Evolutionary conservation across 2,113 vertebrate genomes (phyloP).

Genomic region (Vidua chalybeata): DNA sequence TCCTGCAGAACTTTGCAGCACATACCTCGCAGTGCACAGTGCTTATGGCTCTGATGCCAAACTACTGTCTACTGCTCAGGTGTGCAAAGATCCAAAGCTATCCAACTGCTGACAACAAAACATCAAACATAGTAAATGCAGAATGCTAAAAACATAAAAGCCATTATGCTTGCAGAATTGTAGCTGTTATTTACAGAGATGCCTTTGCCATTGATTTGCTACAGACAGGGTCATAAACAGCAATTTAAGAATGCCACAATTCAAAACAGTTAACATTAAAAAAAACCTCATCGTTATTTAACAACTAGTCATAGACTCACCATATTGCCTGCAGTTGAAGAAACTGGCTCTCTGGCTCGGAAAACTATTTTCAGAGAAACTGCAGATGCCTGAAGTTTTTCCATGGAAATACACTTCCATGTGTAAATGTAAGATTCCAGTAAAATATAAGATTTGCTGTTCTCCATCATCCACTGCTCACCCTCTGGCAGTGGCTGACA

Average conservation of each 20-base stretch:
- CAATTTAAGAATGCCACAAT: not conserved
- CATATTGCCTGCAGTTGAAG: not conserved
- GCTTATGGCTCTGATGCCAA: not conserved
- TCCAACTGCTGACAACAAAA: not conserved
- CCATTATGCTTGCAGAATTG: not conserved
- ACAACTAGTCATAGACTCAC: not conserved
- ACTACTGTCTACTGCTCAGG: not conserved
- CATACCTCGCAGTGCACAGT: rapidly evolving
- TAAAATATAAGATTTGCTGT: not conserved
- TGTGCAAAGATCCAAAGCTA: not conserved
- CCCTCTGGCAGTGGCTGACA: not conserved
- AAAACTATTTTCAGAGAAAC: not conserved
- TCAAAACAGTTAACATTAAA: not conserved
- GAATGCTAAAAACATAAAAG: not conserved
- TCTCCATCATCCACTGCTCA: not conserved
- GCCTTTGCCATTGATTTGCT: not conserved
- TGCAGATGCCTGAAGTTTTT: not conserved
- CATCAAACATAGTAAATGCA: not conserved
- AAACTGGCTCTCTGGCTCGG: not conserved
- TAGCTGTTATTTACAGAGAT: not conserved
- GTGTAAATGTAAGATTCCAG: not conserved
- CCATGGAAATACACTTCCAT: not conserved
- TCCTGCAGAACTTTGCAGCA: not conserved
- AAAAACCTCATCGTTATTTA: not conserved
- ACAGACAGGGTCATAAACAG: not conserved